A percentile compares a stretch with the other conserved stretches of the same genome.
These are phyloP conservation scores for Psettodes erumei DNA, from an alignment of 2,113 vertebrate species.

Conservation along the genomic window DNA sequence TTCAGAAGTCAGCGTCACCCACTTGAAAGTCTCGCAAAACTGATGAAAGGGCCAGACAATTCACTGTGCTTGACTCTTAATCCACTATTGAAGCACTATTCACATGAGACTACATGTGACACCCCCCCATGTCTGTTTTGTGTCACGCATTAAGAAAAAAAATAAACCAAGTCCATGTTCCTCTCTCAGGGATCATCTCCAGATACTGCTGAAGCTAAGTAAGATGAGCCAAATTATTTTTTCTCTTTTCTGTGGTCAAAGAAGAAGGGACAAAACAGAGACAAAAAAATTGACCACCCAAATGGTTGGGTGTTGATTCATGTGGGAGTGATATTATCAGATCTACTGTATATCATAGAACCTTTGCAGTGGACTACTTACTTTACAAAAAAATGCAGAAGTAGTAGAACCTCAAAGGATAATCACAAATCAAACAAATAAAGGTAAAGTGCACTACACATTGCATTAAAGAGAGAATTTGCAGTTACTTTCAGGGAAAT, in stretches of 20 bases:
- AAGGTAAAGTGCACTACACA: slow-evolving; percentile 8
- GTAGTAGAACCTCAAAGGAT: not conserved
- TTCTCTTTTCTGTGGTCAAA: not conserved
- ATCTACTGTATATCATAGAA: not conserved
- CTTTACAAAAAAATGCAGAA: not conserved
- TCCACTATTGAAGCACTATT: slow-evolving; percentile 1
- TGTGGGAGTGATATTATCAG: not conserved
- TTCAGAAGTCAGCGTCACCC: not conserved
- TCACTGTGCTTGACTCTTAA: not conserved
- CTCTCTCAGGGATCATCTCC: slow-evolving; percentile 42
- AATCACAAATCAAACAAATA: slow-evolving; percentile 13
- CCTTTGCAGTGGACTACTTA: not conserved
- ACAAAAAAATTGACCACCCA: not conserved
- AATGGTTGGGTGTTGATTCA: not conserved
- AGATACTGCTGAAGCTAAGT: slow-evolving; percentile 19
- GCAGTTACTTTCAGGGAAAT: too few relatives aligned
- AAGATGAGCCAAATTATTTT: slow-evolving; percentile 4
- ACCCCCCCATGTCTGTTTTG: slow-evolving; percentile 16
- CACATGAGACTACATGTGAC: slow-evolving; percentile 18
- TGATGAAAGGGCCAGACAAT: not conserved
- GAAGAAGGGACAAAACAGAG: not conserved
- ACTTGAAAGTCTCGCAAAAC: slow-evolving; percentile 27
- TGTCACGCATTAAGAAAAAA: slow-evolving; percentile 17
- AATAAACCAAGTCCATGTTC: slow-evolving; percentile 36
- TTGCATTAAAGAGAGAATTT: too few relatives aligned